Conservation (phyloP, 1,140 invertebrate species). For the Mercenaria mercenaria region DNA sequence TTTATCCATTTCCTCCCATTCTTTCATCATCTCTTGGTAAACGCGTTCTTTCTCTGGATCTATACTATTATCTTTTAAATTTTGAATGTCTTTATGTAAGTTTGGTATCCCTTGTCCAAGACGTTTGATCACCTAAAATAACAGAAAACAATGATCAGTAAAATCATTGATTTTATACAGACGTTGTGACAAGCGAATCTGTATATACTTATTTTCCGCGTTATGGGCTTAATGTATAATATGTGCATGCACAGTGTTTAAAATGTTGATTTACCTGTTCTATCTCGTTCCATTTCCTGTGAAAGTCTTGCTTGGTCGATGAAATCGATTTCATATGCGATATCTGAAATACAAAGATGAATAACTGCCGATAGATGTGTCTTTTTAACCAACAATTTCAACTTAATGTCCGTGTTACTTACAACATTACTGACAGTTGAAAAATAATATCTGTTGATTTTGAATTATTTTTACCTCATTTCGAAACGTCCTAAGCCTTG, state of each 20-base stretch:
- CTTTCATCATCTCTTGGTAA: background rate
- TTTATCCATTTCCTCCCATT: background rate
- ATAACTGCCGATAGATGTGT: no score
- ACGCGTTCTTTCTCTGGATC: background rate
- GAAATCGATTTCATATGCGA: background rate
- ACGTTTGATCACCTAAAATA: background rate
- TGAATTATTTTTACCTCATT: background rate
- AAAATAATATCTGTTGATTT: no score
- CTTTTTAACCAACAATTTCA: no score
- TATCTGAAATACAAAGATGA: no score
- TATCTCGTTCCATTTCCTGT: background rate
- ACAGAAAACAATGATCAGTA: background rate
- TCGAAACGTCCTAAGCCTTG: background rate
- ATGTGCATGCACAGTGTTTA: no score
- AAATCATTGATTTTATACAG: background rate
- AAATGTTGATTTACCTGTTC: constrained; percentile 1
- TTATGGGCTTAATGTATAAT: no score
- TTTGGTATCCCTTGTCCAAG: background rate
- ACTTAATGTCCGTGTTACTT: no score
- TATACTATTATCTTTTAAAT: background rate
- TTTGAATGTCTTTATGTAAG: background rate
- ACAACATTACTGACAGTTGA: no score
- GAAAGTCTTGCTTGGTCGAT: background rate
- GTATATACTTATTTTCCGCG: no score
- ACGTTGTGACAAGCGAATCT: background rate